Evolutionary conservation across 2,888 invertebrate species (phyloP), one percentile per base, ranked within the genome.

Genomic region (Timandra comae): DNA sequence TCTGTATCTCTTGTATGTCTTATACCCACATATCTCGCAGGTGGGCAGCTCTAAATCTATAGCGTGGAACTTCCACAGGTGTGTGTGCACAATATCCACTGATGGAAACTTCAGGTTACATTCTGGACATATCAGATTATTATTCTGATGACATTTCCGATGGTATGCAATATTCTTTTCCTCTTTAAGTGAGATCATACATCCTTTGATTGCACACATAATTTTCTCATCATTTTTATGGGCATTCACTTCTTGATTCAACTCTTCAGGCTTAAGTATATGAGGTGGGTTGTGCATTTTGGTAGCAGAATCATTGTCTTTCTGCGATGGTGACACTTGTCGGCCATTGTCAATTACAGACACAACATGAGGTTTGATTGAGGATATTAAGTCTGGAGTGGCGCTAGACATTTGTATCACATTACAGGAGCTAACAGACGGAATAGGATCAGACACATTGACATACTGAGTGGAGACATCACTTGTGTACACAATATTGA

Each of bases 1-100:
- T 46, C 91, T 90, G 35, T 91, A 90, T 41, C 88, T 86, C 53
- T 91, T 91, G 41, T 86, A 89, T 0, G 92, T 91, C 68, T 92
- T 93, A 57, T 91, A 93, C 16, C 88, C 88, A 59, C 95, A 95
- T 41, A 90, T 78, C 49, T 91, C 89, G 70, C 95, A 96, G 2
- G 90, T 88, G 29, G 91, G 91, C 26, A 96, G 69, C 57, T 95
- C 96, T 86, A 94, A 89, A 58, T 95, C 94, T 6, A 94, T 87
- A 27, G 88, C 84, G 63, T 96, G 95, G 0, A 77, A 59, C 29
- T 91, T 88, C 95, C 95, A 96, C 27, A 95, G 76, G 63, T 96
- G 96, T 2, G 91, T 89, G 39, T 92, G 91, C n/a, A 94, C 62
- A 0, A 88, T 84, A 49, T 91, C 90, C 87, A 93, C 93, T 5